phyloP scores from a whole-genome alignment of 2,797 vertebrate species.

The Cephalopachus bancanus region DNA sequence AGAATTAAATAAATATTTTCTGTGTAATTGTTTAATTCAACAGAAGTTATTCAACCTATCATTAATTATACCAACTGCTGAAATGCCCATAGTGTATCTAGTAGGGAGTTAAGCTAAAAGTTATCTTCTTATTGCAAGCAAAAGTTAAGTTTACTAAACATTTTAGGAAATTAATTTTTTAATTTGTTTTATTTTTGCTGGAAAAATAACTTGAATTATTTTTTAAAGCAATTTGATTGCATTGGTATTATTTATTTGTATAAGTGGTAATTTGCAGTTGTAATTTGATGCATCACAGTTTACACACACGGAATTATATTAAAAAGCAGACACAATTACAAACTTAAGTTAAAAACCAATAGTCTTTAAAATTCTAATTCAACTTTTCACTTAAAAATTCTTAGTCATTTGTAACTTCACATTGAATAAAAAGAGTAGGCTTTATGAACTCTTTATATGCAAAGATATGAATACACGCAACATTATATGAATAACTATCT shows the following conservation, averaged over 20 bases:
- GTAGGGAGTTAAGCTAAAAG: not conserved
- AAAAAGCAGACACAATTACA: slow-evolving; percentile 9
- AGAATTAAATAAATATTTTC: slow-evolving; percentile 57
- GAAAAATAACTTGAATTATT: not conserved
- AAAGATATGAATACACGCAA: not conserved
- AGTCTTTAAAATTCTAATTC: slow-evolving; percentile 1
- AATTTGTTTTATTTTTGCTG: not conserved
- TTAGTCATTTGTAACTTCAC: not conserved
- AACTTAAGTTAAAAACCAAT: slow-evolving; percentile 11
- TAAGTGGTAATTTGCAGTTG: slow-evolving; percentile 27
- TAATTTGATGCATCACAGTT: not conserved
- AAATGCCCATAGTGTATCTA: not conserved
- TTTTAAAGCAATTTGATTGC: not conserved
- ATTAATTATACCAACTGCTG: slow-evolving; percentile 28
- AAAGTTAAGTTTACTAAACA: slow-evolving; percentile 14
- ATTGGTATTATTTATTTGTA: not conserved
- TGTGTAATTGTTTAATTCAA: not conserved
- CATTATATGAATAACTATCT: slow-evolving; percentile 8
- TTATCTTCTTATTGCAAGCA: not conserved
- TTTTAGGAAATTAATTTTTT: slow-evolving; percentile 35
- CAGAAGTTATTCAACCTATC: slow-evolving; percentile 16
- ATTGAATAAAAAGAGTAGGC: not conserved
- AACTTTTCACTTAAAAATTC: slow-evolving; percentile 29
- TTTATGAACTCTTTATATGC: not conserved
- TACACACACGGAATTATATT: not conserved